Evolutionary conservation across 2,113 vertebrate species (phyloP), one percentile per base, ranked within the genome.

Genomic region (Brienomyrus brachyistius): DNA sequence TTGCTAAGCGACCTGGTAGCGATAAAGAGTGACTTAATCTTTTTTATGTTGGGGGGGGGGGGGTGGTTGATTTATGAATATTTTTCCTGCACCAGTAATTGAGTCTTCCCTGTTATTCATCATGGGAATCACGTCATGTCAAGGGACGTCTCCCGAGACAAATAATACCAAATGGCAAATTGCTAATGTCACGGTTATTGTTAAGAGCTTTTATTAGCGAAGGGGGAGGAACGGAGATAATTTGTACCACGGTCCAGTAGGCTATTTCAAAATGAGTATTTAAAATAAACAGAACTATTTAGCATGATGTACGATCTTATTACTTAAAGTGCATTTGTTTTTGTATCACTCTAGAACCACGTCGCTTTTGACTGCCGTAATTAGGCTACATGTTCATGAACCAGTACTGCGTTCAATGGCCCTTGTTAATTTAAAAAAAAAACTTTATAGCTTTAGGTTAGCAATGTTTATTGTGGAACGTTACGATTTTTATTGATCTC

Each of bases 1-100:
- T 92, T 93, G 91, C 92, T 92, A 91, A 88, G 91, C 86, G 90
- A 92, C 90, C 82, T 88, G 31, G 31, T 88, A 74, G 35, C 54
- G 87, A 90, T 90, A 88, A 88, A 90, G 84, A 84, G 89, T 90
- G 88, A 89, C 70, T 89, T 91, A 85, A 84, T 87, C 50, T 90
- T 90, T 45, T 77, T 77, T 77, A 13, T 77, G 70, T 10, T 66
- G 52, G 52, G n/a, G 59, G 59, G 23, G 56, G 56, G 13, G 51
- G 15, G 89, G 86, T 87, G 89, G 84, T 77, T 90, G 27, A 47
- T 59, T 91, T 17, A 90, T 91, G 84, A 90, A 91, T 90, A 91
- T 91, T 90, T 90, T 90, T 59, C 88, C n/a, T 43, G 54, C 80
- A 47, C 35, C 51, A 62, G 88, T 84, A 80, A 62, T 66, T 89